These are phyloP conservation scores for Chrysolina americana DNA, from an alignment of 2,888 invertebrate species.

Conservation along the genomic window DNA sequence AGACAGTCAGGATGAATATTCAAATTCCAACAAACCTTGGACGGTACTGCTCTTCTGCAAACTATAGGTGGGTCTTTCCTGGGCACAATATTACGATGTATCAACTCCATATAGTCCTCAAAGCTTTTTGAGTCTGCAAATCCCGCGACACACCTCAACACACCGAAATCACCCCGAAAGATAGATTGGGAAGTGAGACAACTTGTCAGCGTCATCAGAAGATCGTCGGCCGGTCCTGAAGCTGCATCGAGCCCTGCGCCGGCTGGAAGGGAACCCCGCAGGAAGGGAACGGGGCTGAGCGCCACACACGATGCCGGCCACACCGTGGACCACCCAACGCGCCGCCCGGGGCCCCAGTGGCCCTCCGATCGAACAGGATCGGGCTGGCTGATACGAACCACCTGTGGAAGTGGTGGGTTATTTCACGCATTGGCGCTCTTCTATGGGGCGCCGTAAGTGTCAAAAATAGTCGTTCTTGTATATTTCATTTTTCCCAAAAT, in stretches of 20 bases:
- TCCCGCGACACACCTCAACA: background rate
- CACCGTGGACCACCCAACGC: slow-evolving; percentile 69
- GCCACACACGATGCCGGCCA: slow-evolving; percentile 70
- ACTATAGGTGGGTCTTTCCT: no score
- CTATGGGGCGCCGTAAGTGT: no score
- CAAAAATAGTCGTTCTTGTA: no score
- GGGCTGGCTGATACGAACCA: slow-evolving; percentile 34
- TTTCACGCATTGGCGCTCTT: background rate
- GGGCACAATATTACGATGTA: no score
- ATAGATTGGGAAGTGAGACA: slow-evolving; percentile 29
- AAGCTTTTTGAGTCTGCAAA: no score
- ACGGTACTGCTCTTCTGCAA: no score
- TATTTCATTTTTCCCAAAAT: no score
- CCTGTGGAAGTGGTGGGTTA: slow-evolving; percentile 28
- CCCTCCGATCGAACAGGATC: slow-evolving; percentile 36
- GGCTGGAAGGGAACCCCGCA: slow-evolving; percentile 44
- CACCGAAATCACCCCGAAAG: background rate
- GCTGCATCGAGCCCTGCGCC: slow-evolving; percentile 37
- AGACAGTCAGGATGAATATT: no score
- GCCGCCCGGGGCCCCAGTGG: slow-evolving; percentile 56
- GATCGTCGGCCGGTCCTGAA: slow-evolving; percentile 18
- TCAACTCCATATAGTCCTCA: no score
- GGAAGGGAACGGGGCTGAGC: slow-evolving; percentile 49
- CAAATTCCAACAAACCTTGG: no score
- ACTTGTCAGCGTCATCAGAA: slow-evolving; percentile 28